Evolutionary conservation across 2,113 vertebrate genomes (phyloP).

Genomic region (Tiliqua scincoides): DNA sequence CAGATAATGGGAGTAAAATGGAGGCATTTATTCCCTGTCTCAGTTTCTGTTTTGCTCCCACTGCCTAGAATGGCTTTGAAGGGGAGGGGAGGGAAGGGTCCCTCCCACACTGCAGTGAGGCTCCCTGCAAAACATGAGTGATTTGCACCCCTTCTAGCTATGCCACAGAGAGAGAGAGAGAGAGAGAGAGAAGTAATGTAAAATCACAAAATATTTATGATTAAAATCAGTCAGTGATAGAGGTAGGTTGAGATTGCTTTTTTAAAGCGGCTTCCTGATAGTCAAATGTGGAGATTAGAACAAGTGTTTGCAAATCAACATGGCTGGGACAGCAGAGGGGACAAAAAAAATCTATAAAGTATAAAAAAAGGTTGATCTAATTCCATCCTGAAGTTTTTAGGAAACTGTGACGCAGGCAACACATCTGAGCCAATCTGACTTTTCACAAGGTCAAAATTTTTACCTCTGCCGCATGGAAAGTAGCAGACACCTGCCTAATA

Average conservation of each 20-base stretch:
- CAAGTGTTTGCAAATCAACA: constrained; percentile 48
- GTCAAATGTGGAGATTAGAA: constrained; percentile 63
- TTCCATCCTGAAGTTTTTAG: constrained; percentile 50
- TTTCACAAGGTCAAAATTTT: constrained; percentile 58
- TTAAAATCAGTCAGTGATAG: constrained; percentile 36
- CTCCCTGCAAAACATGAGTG: too few relatives aligned
- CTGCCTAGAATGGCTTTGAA: too few relatives aligned
- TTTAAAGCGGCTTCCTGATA: constrained; percentile 66
- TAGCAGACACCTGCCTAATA: constrained; percentile 60
- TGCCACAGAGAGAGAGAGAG: constrained; percentile 31
- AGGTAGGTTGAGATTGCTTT: constrained; percentile 62
- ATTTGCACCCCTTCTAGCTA: too few relatives aligned
- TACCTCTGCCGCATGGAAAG: constrained; percentile 54
- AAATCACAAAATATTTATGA: constrained; percentile 49
- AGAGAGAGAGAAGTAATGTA: background rate
- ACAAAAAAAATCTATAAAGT: constrained; percentile 22
- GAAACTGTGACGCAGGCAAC: constrained; percentile 25
- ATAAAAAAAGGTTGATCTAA: constrained; percentile 41
- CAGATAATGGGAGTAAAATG: too few relatives aligned
- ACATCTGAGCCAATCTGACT: constrained; percentile 42
- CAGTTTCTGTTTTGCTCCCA: too few relatives aligned
- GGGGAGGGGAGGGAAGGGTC: too few relatives aligned
- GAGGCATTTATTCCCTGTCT: too few relatives aligned
- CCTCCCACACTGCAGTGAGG: too few relatives aligned
- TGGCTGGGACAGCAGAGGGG: constrained; percentile 49